A percentile compares a stretch with the other conserved stretches of the same genome.
Evolutionary conservation across 2,888 invertebrate genomes (phyloP).

Genomic region (Magallana nippona): DNA sequence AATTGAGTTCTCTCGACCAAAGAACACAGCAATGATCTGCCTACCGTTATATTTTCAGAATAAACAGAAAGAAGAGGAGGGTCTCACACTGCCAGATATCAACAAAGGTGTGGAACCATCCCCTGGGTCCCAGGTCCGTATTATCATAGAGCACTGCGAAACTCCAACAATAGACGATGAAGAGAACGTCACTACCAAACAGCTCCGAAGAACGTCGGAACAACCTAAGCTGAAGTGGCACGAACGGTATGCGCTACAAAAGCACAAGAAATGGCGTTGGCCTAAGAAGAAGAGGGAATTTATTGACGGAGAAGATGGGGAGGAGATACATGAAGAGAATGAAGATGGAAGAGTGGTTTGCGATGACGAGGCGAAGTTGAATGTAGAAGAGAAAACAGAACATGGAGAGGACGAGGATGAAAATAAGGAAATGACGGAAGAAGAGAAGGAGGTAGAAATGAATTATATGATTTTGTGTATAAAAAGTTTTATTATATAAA

Average conservation of each 20-base stretch:
- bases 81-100: not conserved
- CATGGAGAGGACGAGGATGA: slow-evolving; percentile 36
- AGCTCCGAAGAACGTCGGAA: not conserved
- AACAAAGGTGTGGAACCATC: not conserved
- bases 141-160: slow-evolving; percentile 2
- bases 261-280: not conserved
- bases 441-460: slow-evolving; percentile 46
- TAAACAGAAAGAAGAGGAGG: not conserved
- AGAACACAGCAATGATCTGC: no score
- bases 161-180: not conserved
- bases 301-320: not conserved
- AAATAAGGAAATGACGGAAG: slow-evolving; percentile 48
- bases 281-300: not conserved
- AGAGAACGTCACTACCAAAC: not conserved
- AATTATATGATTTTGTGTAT: no score
- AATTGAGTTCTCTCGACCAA: no score
- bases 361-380: not conserved
- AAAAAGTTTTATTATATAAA: no score
- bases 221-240: slow-evolving; percentile 16
- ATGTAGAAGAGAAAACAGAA: not conserved
- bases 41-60: not conserved
- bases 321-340: not conserved
- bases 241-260: not conserved
- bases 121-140: not conserved
- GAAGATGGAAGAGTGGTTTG: slow-evolving; percentile 24